Evolutionary conservation across 2,797 vertebrate species (phyloP).

Genomic region (Loris lydekkerianus): DNA sequence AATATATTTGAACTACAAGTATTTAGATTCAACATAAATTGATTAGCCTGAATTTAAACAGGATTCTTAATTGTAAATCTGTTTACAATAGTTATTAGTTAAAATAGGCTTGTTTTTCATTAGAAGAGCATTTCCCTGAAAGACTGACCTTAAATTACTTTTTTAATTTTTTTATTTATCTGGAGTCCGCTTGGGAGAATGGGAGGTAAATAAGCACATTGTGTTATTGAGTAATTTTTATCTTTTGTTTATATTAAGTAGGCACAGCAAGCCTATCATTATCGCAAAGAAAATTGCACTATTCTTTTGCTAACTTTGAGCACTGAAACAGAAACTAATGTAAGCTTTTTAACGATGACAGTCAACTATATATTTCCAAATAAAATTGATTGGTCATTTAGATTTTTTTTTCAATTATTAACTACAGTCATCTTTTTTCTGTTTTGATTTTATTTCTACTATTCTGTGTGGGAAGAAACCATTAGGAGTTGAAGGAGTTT

Average conservation of each 20-base stretch:
- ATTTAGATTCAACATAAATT: conserved; percentile 60
- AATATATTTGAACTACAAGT: conserved; percentile 61
- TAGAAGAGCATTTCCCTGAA: conserved; percentile 77
- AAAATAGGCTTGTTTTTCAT: conserved; percentile 77
- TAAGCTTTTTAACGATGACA: conserved; percentile 65
- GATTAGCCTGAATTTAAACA: conserved; percentile 73
- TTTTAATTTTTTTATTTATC: conserved; percentile 66
- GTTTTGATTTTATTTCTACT: conserved; percentile 70
- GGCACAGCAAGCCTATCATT: conserved; percentile 77
- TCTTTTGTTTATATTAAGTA: conserved; percentile 85
- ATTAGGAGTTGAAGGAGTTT: conserved; percentile 11
- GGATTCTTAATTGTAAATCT: conserved; percentile 78
- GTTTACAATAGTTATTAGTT: conserved; percentile 74
- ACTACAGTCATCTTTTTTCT: conserved; percentile 40
- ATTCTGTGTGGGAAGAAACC: conserved; percentile 35
- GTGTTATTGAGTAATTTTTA: conserved; percentile 84
- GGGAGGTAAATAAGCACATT: conserved; percentile 79
- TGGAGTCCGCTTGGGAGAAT: conserved; percentile 74
- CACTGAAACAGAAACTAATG: conserved; percentile 66
- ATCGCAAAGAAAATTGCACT: conserved; percentile 82
- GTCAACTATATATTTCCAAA: conserved; percentile 66
- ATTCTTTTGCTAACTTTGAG: conserved; percentile 77
- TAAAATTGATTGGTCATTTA: conserved; percentile 48
- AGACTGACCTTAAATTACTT: conserved; percentile 79
- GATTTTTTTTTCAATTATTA: conserved; percentile 59